Percentiles rank a stretch among this genome's conserved stretches.
phyloP scores from a whole-genome alignment of 2,888 invertebrate species.

The Mimumesa dahlbomi region DNA sequence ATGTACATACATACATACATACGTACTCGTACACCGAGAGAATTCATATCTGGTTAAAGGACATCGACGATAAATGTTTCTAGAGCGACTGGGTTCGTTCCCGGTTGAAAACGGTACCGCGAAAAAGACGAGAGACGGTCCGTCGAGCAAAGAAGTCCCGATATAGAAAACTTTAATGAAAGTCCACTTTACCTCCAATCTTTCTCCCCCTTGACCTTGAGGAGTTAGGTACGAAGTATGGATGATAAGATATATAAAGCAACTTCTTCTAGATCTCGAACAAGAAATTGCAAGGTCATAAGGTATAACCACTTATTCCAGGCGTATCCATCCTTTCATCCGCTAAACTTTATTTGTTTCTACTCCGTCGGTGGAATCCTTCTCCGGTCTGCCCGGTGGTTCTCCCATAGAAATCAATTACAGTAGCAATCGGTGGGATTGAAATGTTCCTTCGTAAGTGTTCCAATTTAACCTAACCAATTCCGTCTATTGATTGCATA shows the following conservation, averaged over 20 bases:
- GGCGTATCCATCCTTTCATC: background rate
- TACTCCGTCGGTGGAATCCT: no score
- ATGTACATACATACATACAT: background rate
- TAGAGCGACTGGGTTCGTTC: no score
- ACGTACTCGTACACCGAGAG: conserved; percentile 1
- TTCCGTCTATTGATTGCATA: conserved; percentile 7
- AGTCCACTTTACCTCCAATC: background rate
- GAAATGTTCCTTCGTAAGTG: conserved; percentile 1
- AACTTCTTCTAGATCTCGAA: conserved; percentile 5
- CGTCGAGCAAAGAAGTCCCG: no score
- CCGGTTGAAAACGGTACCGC: background rate
- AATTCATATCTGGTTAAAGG: background rate
- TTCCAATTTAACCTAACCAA: conserved; percentile 15
- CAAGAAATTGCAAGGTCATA: conserved; percentile 23
- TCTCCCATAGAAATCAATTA: conserved; percentile 10
- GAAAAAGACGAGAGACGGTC: background rate
- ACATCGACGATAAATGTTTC: no score
- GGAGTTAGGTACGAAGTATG: background rate
- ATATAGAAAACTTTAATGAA: conserved; percentile 8
- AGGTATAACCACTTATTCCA: conserved; percentile 1
- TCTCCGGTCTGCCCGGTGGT: background rate
- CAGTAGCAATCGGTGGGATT: background rate
- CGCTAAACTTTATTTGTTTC: conserved; percentile 10
- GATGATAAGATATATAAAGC: background rate
- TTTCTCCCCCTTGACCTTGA: conserved; percentile 7